Conservation (phyloP, 2,888 invertebrate genomes). For the Cryptocephalus moraei region DNA sequence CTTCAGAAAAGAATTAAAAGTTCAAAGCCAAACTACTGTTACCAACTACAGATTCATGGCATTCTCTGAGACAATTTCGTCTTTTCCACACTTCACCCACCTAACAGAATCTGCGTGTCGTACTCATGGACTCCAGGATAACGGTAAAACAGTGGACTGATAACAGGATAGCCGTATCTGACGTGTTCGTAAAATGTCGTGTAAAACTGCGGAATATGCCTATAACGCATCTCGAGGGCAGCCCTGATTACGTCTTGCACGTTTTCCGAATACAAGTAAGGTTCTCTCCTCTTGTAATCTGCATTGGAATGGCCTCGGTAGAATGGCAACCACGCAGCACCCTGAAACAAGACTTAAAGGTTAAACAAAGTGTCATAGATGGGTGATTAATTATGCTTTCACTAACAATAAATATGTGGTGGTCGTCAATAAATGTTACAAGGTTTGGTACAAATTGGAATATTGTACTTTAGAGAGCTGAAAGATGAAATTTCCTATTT, state of each 20-base stretch:
- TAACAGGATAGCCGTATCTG: constrained; percentile 70
- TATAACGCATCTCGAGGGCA: constrained; percentile 68
- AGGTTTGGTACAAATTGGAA: no score
- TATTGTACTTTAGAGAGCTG: no score
- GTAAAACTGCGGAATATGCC: constrained; percentile 81
- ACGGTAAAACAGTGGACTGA: constrained; percentile 80
- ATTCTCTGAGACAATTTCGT: not conserved
- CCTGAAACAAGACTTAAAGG: constrained; percentile 43
- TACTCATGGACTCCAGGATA: constrained; percentile 72
- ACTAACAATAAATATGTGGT: no score
- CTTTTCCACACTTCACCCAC: constrained; percentile 37
- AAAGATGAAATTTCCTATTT: no score
- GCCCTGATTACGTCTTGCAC: constrained; percentile 50
- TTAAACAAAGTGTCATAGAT: constrained; percentile 6
- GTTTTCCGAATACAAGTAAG: constrained; percentile 76
- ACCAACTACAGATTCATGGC: not conserved
- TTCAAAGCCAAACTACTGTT: not conserved
- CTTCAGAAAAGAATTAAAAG: not conserved
- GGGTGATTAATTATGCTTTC: no score
- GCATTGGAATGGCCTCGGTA: constrained; percentile 92
- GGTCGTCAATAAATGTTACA: no score
- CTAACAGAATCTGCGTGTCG: constrained; percentile 65
- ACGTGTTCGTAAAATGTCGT: constrained; percentile 84
- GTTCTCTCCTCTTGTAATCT: constrained; percentile 88
- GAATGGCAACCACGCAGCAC: constrained; percentile 87